Conservation (phyloP, 2,113 vertebrate genomes). For the Eptesicus fuscus region DNA sequence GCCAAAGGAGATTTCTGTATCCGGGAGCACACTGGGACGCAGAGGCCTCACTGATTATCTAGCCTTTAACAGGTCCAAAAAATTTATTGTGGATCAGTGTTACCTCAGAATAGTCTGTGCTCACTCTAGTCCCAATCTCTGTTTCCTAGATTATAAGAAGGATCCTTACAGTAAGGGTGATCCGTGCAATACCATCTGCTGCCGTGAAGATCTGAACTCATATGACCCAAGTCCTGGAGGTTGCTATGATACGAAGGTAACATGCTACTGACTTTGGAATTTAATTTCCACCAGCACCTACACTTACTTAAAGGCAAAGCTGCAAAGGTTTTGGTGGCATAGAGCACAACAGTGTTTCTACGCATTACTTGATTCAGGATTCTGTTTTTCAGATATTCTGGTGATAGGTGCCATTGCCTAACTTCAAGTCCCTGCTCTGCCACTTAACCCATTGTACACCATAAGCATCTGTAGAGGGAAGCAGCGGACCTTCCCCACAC, state of each 20-base stretch:
- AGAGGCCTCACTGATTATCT: neutral
- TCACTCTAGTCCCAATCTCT: neutral
- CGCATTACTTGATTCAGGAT: neutral
- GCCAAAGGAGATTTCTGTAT: neutral
- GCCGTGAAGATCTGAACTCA: slow-evolving; percentile 88
- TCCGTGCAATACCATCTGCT: slow-evolving; percentile 93
- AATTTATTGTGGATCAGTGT: neutral
- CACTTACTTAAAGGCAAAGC: neutral
- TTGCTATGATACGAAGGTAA: slow-evolving; percentile 94
- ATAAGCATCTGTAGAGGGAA: too few relatives aligned
- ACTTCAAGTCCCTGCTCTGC: neutral
- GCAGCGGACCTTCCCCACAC: too few relatives aligned
- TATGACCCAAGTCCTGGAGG: slow-evolving; percentile 84
- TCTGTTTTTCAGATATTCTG: neutral
- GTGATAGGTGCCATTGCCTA: neutral
- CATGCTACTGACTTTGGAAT: neutral
- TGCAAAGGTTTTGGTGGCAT: neutral
- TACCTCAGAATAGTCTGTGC: neutral
- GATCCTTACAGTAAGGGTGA: slow-evolving; percentile 89
- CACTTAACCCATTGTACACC: neutral
- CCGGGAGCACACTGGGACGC: neutral
- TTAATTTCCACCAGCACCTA: neutral
- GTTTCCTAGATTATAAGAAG: slow-evolving; percentile 84
- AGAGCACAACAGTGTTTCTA: neutral
- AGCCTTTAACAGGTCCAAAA: neutral